A percentile compares a stretch with the other conserved stretches of the same genome.
These are phyloP conservation scores for Fragum sueziense DNA, from an alignment of 2,888 invertebrate species.

Conservation along the genomic window DNA sequence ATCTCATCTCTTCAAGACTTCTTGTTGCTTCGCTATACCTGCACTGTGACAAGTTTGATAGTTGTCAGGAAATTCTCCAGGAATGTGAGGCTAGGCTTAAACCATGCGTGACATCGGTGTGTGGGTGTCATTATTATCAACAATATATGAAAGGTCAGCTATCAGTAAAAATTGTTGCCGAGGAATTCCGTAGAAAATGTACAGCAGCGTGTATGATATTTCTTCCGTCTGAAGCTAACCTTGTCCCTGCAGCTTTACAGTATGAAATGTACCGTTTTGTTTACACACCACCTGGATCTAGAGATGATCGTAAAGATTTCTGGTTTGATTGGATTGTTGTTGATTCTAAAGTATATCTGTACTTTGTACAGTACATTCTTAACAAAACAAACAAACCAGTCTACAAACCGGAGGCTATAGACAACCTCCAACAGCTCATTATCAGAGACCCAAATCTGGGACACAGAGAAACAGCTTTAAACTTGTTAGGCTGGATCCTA, in stretches of 20 bases:
- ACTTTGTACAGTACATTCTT: constrained; percentile 4
- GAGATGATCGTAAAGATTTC: constrained; percentile 3
- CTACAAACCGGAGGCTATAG: neutral
- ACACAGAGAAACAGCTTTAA: no score
- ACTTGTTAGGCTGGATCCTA: no score
- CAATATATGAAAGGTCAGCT: neutral
- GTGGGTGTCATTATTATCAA: neutral
- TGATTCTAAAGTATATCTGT: constrained; percentile 15
- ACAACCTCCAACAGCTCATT: neutral
- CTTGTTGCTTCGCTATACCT: neutral
- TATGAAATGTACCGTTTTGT: no score
- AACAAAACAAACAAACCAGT: neutral
- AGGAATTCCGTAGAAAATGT: no score
- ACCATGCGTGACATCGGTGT: neutral
- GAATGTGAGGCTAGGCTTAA: no score
- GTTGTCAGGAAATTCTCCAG: no score
- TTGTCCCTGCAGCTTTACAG: no score
- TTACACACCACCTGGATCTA: no score
- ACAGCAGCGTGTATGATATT: constrained; percentile 4
- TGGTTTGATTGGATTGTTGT: neutral
- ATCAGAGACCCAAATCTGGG: neutral
- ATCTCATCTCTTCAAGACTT: neutral
- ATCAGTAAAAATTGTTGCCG: no score
- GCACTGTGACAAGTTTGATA: neutral
- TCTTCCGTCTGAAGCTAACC: neutral